Evolutionary conservation across 1,140 invertebrate species (phyloP).

Genomic region (Sinella curviseta): DNA sequence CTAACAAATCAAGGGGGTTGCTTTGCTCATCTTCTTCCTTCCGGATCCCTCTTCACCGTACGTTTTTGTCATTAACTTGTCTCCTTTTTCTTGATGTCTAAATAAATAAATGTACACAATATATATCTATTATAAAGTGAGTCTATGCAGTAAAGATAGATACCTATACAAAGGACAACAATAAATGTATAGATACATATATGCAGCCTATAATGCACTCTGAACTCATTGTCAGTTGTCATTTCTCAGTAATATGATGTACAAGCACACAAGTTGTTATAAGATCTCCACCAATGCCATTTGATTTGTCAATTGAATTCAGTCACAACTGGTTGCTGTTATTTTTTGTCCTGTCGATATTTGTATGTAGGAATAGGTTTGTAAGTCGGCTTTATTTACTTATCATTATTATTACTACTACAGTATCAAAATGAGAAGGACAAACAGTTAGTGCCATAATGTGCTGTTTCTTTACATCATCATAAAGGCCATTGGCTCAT

Average conservation of each 20-base stretch:
- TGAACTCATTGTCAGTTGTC: too few species aligned
- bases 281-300: not conserved
- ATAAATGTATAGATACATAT: not conserved
- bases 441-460: too few species aligned
- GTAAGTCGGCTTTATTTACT: too few species aligned
- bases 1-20: conserved; percentile 1
- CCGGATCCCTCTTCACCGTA: not conserved
- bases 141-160: not conserved
- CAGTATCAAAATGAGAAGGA: too few species aligned
- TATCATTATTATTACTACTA: too few species aligned
- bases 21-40: not conserved
- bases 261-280: not conserved
- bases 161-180: too few species aligned
- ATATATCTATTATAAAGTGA: too few species aligned
- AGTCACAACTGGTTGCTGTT: not conserved
- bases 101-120: too few species aligned
- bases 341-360: too few species aligned
- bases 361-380: too few species aligned
- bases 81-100: not conserved
- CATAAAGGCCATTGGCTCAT: not conserved
- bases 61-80: not conserved
- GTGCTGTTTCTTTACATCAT: too few species aligned
- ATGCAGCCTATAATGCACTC: not conserved
- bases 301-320: not conserved
- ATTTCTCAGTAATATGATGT: too few species aligned